Evolutionary conservation across 2,888 invertebrate species (phyloP), one percentile per base, ranked within the genome.

Genomic region (Callosobruchus maculatus): DNA sequence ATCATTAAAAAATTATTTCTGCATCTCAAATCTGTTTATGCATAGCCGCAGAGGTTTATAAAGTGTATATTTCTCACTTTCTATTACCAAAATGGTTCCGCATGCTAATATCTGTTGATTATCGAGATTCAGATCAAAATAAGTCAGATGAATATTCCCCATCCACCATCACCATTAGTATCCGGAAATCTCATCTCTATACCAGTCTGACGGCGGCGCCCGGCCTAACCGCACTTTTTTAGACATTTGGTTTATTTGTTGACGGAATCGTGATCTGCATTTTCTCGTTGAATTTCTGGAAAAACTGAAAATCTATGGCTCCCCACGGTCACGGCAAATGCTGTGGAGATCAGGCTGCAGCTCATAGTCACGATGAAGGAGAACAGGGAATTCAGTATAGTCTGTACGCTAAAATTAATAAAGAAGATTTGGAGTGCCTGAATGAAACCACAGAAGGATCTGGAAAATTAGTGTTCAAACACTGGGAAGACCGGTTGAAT

Each of bases 361-460:
- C 90, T 81, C 91, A 92, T 80, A 90, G 92, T 84, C 91, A 92
- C 80, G 92, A 92, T 79, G 88, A 89, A 75, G 88, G 90, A 13
- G 93, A 95, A 86, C 88, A 92, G 83, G 95, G 95, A 2, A 85
- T 94, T 71, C 91, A 93, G 79, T 97, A 95, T 83, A 97, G 94
- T 89, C 89, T 98, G 74, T 97, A 92, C 85, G 90, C 93, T 80
- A 97, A 96, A 90, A 97, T 98, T 82, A 95, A 98, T 86, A 91
- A 91, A 81, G 92, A 93, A 68, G 94, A 96, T 85, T 88, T 98
- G 22, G 92, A 96, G 84, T 98, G 98, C 86, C 88, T 99, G 49
- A 99, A 99, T 86, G 99, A 99, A 88, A 89, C 90, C 71, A 87
- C 89, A 4, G 97, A 97, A 81, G 96, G 94, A 26, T 94, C 95